These are phyloP conservation scores for Hippopotamus amphibius DNA, from an alignment of 2,113 vertebrate species.

Conservation along the genomic window DNA sequence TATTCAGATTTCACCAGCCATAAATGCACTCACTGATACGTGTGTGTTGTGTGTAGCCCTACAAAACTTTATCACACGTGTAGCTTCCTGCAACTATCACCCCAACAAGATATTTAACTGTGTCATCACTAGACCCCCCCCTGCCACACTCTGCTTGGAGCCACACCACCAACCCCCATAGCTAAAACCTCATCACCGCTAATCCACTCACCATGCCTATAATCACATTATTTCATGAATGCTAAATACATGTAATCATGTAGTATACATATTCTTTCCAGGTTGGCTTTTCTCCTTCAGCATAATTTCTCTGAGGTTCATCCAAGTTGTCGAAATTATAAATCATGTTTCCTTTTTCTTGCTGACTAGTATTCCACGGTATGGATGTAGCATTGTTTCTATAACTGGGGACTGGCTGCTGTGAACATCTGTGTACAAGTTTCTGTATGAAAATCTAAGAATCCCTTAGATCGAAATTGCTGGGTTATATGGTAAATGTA, in stretches of 20 bases:
- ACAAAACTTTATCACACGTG: neutral
- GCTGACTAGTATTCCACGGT: neutral
- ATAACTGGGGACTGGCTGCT: neutral
- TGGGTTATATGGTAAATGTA: neutral
- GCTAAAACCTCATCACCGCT: neutral
- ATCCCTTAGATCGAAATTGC: neutral
- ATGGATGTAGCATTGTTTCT: neutral
- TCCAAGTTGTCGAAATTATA: neutral
- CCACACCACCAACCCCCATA: neutral
- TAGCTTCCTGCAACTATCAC: neutral
- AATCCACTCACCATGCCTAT: neutral
- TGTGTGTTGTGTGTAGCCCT: neutral
- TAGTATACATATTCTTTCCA: neutral
- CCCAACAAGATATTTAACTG: neutral
- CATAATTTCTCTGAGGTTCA: neutral
- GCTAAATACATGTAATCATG: neutral
- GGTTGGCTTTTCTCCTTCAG: neutral
- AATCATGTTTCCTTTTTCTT: neutral
- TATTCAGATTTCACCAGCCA: neutral
- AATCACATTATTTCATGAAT: neutral
- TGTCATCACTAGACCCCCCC: neutral
- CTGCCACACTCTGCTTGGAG: neutral
- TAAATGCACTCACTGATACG: neutral
- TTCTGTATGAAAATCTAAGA: neutral
- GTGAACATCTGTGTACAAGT: neutral